Evolutionary conservation across 2,888 invertebrate species (phyloP).

Genomic region (Drosophila nr. perissopoda): DNA sequence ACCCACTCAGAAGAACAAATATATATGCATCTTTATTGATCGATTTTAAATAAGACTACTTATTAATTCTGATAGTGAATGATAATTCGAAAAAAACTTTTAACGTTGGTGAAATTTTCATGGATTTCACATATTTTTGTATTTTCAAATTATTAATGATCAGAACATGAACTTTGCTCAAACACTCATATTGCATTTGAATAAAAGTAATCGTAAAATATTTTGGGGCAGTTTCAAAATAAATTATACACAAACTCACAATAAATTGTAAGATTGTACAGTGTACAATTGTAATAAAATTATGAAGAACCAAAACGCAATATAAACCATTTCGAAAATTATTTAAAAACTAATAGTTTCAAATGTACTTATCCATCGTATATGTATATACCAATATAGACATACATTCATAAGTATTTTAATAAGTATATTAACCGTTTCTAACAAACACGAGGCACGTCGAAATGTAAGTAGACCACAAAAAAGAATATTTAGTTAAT

Average conservation of each 20-base stretch:
- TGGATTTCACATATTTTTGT: slow-evolving; percentile 31
- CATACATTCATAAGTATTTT: slow-evolving; percentile 54
- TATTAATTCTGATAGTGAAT: slow-evolving; percentile 67
- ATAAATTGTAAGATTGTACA: slow-evolving; percentile 26
- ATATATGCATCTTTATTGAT: slow-evolving; percentile 77
- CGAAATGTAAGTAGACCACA: slow-evolving; percentile 77
- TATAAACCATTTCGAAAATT: slow-evolving; percentile 53
- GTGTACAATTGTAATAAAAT: slow-evolving; percentile 24
- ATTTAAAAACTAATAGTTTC: slow-evolving; percentile 67
- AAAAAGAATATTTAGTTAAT: slow-evolving; percentile 56
- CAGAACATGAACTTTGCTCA: slow-evolving; percentile 66
- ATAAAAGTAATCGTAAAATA: slow-evolving; percentile 49
- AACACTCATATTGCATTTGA: slow-evolving; percentile 62
- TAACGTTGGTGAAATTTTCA: slow-evolving; percentile 40
- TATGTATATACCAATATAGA: slow-evolving; percentile 43
- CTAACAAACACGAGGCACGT: slow-evolving; percentile 81
- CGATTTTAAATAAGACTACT: slow-evolving; percentile 68
- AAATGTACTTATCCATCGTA: slow-evolving; percentile 59
- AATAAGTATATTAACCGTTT: slow-evolving; percentile 78
- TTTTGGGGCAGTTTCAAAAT: slow-evolving; percentile 64
- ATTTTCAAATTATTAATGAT: slow-evolving; percentile 53
- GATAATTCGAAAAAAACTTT: slow-evolving; percentile 48
- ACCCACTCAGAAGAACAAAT: slow-evolving; percentile 83
- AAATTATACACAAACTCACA: slow-evolving; percentile 40
- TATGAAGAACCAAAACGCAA: slow-evolving; percentile 50